Evolutionary conservation across 2,888 invertebrate genomes (phyloP), one percentile per base, ranked within the genome.

Genomic region (Steinernema carpocapsae): DNA sequence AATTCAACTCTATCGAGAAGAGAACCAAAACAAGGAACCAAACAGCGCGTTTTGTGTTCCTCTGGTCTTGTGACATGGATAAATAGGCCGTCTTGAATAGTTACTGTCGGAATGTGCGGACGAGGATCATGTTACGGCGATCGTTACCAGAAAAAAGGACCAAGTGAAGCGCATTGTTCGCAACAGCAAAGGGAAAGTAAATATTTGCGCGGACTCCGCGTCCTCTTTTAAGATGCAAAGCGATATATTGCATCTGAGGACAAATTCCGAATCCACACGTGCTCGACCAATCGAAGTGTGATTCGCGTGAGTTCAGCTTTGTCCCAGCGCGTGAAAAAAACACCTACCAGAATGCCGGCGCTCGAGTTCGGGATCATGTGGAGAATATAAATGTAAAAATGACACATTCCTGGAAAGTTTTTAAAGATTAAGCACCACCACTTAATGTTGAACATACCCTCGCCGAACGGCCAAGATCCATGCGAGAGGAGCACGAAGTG

Each of bases 371-470:
- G 86, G 14, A 94, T 94, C 81, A 95, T 89, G 17, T 93, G 93
- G 88, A 94, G 93, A 24, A 94, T 92, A 88, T 94, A 95, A 90
- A 94, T 93, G 89, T 94, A 94, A 91, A 94, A 92, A 88, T 94
- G 94, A 89, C 95, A 95, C 78, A 52, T 52, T 37, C 37, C 37
- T 37, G 37, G 10, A 37, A n/a, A n/a, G n/a, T n/a, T n/a, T n/a
- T n/a, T n/a, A n/a, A n/a, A n/a, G n/a, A n/a, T n/a, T n/a, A n/a
- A n/a, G n/a, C n/a, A n/a, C n/a, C n/a, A n/a, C n/a, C n/a, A n/a
- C n/a, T n/a, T n/a, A n/a, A n/a, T n/a, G n/a, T n/a, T n/a, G n/a
- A n/a, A 10, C 37, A 6, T 37, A 86, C 94, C 93, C 86, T 92
- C 92, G 29, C 86, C 86, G 70, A 87, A 86, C n/a, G 84, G 86